Evolutionary conservation across 1,140 invertebrate genomes (phyloP), one percentile per base, ranked within the genome.

Genomic region (Tetraneura akinire): DNA sequence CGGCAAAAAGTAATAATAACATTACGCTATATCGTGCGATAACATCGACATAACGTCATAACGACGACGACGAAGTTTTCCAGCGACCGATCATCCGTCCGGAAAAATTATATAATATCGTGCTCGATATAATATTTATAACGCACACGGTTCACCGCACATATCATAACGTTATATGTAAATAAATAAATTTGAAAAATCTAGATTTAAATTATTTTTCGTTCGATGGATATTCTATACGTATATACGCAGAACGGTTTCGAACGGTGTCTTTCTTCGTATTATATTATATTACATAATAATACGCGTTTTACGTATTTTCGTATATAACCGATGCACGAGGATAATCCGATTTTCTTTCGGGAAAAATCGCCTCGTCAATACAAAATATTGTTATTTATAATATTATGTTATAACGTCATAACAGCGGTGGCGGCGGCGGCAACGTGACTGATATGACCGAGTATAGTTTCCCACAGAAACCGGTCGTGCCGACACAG

Each of bases 401-500:
- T 37, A 37, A 49, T 21, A 29, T 37, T 42, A 26, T 70, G 29
- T 70, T 49, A 70, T 70, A 49, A 68, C n/a, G 37, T 68, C 37
- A 21, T 68, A 37, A 37, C 26, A 45, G 6, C 55, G 16, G 55
- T 23, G 11, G 51, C 9, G 21, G 37, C 66, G 10, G 21, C 68
- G n/a, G 45, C 8, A 78, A 78, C 73, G 73, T 78, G 73, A 78
- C 73, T 78, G 73, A 78, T 60, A 60, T 78, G 73, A 78, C 73
- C 73, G 73, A 78, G 55, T 45, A n/a, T n/a, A 60, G 73, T 78
- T 78, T 78, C 73, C 73, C 73, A 78, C 73, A 78, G 73, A 78
- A 78, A 78, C 73, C 73, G 73, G 73, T 78, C 73, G 73, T 78
- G 73, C 73, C 74, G 74, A 78, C 74, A 76, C 29, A 62, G 37